phyloP scores from a whole-genome alignment of 2,888 invertebrate genomes.

The Polydrusus pterygomalis region DNA sequence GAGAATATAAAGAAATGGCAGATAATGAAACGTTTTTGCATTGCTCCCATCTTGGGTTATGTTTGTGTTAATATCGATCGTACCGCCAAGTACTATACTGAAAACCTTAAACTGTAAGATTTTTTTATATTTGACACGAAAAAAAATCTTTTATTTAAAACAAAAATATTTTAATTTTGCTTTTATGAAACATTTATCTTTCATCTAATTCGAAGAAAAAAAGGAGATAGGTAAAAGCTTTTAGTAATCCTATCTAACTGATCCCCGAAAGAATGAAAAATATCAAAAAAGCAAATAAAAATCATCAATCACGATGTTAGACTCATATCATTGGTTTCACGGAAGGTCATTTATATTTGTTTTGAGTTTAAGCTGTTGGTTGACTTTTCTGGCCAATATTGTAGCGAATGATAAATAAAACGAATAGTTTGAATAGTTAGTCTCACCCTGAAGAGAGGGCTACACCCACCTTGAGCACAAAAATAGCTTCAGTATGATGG shows the following conservation, averaged over 20 bases:
- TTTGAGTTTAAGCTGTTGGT: not conserved
- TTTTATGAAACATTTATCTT: not conserved
- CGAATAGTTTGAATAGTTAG: no score
- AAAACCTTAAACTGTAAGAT: no score
- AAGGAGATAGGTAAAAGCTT: not conserved
- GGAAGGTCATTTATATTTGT: not conserved
- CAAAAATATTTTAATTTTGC: not conserved
- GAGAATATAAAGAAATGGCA: no score
- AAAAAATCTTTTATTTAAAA: no score
- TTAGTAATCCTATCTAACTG: not conserved
- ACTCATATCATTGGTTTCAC: not conserved
- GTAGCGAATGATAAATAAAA: not conserved
- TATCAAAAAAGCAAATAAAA: slow-evolving; percentile 10
- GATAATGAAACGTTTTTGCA: no score
- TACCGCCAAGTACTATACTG: no score
- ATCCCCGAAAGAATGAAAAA: slow-evolving; percentile 6
- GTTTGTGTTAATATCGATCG: no score
- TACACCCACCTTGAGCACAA: no score
- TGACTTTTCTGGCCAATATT: not conserved
- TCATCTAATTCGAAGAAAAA: not conserved
- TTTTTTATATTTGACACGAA: no score
- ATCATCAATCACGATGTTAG: not conserved
- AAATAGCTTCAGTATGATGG: no score
- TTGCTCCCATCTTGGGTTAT: no score
- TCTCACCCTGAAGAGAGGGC: no score